phyloP scores from a whole-genome alignment of 2,797 vertebrate species.

The Macropus fuliginosus region DNA sequence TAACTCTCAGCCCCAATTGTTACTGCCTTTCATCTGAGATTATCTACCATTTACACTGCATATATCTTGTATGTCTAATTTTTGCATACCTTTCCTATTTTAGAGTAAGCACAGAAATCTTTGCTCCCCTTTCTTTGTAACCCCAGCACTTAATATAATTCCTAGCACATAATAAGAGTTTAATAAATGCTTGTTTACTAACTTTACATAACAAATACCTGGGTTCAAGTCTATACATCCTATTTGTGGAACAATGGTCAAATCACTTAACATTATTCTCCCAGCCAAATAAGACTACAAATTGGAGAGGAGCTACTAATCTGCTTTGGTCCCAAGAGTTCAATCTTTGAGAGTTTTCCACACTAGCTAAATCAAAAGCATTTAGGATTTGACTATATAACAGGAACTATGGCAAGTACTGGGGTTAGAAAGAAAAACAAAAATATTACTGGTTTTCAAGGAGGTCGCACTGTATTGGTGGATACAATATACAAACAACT shows the following conservation, averaged over 20 bases:
- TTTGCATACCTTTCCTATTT: not conserved
- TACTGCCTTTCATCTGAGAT: not conserved
- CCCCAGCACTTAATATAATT: not conserved
- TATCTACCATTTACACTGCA: not conserved
- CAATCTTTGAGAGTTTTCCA: not conserved
- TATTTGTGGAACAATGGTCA: not conserved
- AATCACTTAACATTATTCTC: not conserved
- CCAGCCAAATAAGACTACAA: not conserved
- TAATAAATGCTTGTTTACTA: not conserved
- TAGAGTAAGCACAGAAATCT: not conserved
- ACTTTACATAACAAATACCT: not conserved
- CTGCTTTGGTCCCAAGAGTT: not conserved
- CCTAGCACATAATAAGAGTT: not conserved
- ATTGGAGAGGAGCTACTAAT: not conserved
- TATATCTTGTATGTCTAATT: not conserved
- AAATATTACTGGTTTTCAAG: too few species aligned
- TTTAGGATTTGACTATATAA: not conserved
- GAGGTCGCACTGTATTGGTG: not conserved
- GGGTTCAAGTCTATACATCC: too few species aligned
- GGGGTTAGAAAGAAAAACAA: not conserved
- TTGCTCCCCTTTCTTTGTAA: not conserved
- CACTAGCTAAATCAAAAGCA: not conserved
- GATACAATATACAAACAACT: too few species aligned
- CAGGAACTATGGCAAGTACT: not conserved
- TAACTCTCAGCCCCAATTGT: not conserved